These are phyloP conservation scores for Scomber colias DNA, from an alignment of 2,113 vertebrate species.

Conservation along the genomic window DNA sequence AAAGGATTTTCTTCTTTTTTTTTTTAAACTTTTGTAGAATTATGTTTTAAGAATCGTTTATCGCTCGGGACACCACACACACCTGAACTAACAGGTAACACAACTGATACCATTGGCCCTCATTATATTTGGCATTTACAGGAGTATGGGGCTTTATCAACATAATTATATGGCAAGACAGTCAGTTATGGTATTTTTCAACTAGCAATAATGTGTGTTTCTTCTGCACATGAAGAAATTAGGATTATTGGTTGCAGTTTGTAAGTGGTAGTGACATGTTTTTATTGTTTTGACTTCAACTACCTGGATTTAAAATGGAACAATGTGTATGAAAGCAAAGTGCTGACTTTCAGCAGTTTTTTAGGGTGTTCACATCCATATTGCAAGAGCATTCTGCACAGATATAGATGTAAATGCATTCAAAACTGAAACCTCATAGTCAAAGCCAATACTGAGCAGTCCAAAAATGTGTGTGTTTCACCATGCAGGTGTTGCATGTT, in stretches of 20 bases:
- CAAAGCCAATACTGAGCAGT: background rate
- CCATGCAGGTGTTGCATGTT: background rate
- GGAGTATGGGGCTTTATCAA: background rate
- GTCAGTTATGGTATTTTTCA: conserved; percentile 27
- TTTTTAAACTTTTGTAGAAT: conserved; percentile 44
- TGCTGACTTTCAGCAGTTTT: background rate
- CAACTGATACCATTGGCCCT: background rate
- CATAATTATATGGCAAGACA: background rate
- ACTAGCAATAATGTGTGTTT: conserved; percentile 10
- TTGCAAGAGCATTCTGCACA: background rate
- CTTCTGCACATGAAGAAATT: background rate
- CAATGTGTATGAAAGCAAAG: background rate
- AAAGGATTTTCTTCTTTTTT: conserved; percentile 21
- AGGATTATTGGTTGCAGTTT: background rate
- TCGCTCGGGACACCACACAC: background rate
- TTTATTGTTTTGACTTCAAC: background rate
- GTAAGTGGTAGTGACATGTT: no score
- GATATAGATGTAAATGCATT: background rate
- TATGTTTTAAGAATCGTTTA: conserved; percentile 34
- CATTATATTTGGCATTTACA: conserved; percentile 34
- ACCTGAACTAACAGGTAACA: background rate
- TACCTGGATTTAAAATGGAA: background rate
- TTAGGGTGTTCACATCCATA: background rate
- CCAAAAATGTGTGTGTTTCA: background rate
- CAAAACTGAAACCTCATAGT: background rate